phyloP scores from a whole-genome alignment of 2,888 invertebrate species.

The Melieria picta region DNA sequence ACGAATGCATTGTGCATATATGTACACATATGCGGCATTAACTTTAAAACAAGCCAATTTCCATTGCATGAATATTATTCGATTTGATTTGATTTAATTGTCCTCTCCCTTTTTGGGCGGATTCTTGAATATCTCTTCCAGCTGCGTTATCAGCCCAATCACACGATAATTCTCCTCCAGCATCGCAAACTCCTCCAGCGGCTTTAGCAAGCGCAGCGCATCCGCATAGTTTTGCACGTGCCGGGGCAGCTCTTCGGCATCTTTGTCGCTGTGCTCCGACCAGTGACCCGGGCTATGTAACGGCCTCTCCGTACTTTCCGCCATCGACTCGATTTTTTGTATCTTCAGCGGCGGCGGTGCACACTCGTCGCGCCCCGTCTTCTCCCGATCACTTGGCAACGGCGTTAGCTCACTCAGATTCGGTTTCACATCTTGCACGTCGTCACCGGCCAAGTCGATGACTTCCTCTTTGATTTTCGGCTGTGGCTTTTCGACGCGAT shows the following conservation, averaged over 20 bases:
- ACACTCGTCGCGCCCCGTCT: too few species aligned
- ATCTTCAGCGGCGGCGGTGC: constrained; percentile 49
- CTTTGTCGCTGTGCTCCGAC: constrained; percentile 43
- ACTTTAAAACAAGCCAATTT: constrained; percentile 30
- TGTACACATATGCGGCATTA: background rate
- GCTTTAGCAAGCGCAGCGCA: constrained; percentile 56
- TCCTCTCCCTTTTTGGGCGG: constrained; percentile 24
- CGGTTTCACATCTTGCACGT: constrained; percentile 38
- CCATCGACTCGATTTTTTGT: constrained; percentile 47
- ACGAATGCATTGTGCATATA: background rate
- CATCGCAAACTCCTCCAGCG: constrained; percentile 60
- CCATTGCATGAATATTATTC: background rate
- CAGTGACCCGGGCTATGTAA: constrained; percentile 42
- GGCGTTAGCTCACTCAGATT: constrained; percentile 19
- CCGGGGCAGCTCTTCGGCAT: constrained; percentile 46
- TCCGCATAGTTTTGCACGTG: constrained; percentile 53
- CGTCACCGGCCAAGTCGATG: constrained; percentile 38
- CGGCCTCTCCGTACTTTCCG: background rate
- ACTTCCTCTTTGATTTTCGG: constrained; percentile 39
- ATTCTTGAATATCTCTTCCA: constrained; percentile 57
- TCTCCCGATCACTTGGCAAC: background rate
- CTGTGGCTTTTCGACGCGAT: background rate
- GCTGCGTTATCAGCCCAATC: constrained; percentile 59
- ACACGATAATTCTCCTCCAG: constrained; percentile 61
- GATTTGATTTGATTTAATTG: background rate